Evolutionary conservation across 2,888 invertebrate species (phyloP), one percentile per base, ranked within the genome.

Genomic region (Arrhopalites spinosus): DNA sequence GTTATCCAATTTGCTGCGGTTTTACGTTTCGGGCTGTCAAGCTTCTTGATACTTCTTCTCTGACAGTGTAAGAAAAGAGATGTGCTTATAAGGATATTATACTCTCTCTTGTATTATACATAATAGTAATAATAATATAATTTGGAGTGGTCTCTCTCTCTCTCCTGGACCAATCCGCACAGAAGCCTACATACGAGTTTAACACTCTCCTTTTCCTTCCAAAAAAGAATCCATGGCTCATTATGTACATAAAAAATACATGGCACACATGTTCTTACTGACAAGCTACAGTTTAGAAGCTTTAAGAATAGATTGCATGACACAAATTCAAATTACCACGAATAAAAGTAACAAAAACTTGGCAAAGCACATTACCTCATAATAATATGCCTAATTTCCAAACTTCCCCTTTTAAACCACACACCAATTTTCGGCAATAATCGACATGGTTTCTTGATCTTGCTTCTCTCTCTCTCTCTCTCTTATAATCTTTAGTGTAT

Each of bases 1-100:
- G 64, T 75, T 75, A 75, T 75, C 75, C 75, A 75, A 75, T 75
- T 75, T 70, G 75, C 75, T 75, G 75, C 75, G 75, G 75, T 75
- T 75, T 75, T 61, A 74, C 74, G 67, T 66, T 53, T 74, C 68
- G 56, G 59, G 36, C 71, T 61, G 71, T 71, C 71, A 59, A 43
- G 25, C 30, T 36, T 36, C 20, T 23, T 59, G 59, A 2, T 8
- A 2, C 59, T 59, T 11, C 20, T 13, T 59, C 23, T 13, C 59
- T 59, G 3, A n/a, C 53, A n/a, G 53, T 53, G n/a, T 53, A 45
- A 11, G 53, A 17, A 53, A 17, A 53, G 53, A 13, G 3, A 53
- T 8, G n/a, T n/a, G n/a, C n/a, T n/a, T 36, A 36, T 36, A 7
- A 36, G 36, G 36, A 36, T 36, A 7, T 36, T 36, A 11, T 36